A percentile compares a stretch with the other conserved stretches of the same genome.
Evolutionary conservation across 2,113 vertebrate species (phyloP).

Genomic region (Reinhardtius hippoglossoides): DNA sequence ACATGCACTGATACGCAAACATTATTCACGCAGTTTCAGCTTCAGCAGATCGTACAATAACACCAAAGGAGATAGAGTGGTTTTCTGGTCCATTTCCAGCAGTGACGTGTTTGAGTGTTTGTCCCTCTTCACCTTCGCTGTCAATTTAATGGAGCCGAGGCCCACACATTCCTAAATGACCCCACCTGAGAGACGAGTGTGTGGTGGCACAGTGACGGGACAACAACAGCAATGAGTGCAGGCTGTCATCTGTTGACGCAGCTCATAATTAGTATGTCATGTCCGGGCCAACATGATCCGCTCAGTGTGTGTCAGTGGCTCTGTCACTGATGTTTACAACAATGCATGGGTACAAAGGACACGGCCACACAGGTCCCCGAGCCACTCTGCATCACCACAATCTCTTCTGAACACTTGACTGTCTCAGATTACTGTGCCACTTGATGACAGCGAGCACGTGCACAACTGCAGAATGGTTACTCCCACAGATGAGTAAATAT

Average conservation of each 20-base stretch:
- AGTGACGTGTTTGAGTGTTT: conserved; percentile 42
- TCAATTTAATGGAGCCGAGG: conserved; percentile 51
- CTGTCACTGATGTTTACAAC: conserved; percentile 33
- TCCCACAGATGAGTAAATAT: conserved; percentile 6
- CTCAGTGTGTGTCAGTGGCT: conserved; percentile 44
- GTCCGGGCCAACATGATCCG: conserved; percentile 19
- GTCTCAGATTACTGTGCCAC: conserved; percentile 54
- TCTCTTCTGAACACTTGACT: conserved; percentile 57
- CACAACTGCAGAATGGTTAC: conserved; percentile 1
- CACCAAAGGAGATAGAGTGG: conserved; percentile 67
- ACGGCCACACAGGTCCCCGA: conserved; percentile 37
- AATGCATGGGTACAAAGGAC: conserved; percentile 34
- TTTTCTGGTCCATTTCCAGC: conserved; percentile 69
- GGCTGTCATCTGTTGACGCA: conserved; percentile 45
- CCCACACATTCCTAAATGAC: conserved; percentile 32
- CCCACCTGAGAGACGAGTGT: conserved; percentile 52
- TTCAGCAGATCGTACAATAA: conserved; percentile 51
- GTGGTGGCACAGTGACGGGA: conserved; percentile 33
- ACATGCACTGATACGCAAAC: conserved; percentile 44
- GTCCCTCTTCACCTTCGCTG: conserved; percentile 69
- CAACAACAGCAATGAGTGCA: conserved; percentile 40
- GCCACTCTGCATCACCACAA: conserved; percentile 57
- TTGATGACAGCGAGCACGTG: conserved; percentile 25
- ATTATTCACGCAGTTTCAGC: conserved; percentile 56
- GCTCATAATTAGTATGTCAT: conserved; percentile 58